phyloP scores from a whole-genome alignment of 1,140 invertebrate genomes.

The Homalodisca vitripennis region DNA sequence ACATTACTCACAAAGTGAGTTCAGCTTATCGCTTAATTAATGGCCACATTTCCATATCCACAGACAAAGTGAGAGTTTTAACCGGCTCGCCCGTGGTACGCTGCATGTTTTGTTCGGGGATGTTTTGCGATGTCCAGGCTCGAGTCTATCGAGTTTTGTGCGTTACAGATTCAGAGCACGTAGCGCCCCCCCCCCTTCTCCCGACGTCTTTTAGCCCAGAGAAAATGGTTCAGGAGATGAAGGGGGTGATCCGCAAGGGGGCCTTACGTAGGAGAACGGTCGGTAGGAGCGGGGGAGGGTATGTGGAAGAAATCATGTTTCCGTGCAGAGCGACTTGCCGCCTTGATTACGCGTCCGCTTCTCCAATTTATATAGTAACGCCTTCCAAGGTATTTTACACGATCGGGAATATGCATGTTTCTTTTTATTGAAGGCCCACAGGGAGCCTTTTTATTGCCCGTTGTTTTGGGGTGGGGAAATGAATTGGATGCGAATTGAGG shows the following conservation, averaged over 20 bases:
- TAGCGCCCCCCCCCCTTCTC: background rate
- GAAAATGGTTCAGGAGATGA: constrained; percentile 21
- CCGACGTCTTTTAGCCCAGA: constrained; percentile 27
- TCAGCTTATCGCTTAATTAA: too few species aligned
- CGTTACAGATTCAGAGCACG: constrained; percentile 16
- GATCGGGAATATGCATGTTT: constrained; percentile 28
- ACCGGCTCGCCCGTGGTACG: constrained; percentile 1
- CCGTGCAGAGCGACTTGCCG: background rate
- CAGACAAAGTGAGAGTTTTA: background rate
- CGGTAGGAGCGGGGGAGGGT: background rate
- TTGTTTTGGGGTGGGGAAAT: constrained; percentile 25
- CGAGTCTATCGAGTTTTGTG: constrained; percentile 27
- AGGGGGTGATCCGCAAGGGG: background rate
- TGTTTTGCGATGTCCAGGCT: constrained; percentile 15
- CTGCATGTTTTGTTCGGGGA: constrained; percentile 6
- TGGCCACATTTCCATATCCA: background rate
- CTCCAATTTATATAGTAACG: constrained; percentile 16
- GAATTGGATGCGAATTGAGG: constrained; percentile 24
- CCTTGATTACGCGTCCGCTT: constrained; percentile 20
- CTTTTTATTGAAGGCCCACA: constrained; percentile 2
- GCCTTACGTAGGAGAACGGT: background rate
- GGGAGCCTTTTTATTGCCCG: constrained; percentile 16
- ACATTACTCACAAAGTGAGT: too few species aligned
- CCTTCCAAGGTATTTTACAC: constrained; percentile 17
- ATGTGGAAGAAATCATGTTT: constrained; percentile 29